Evolutionary conservation across 2,797 vertebrate species (phyloP), one percentile per base, ranked within the genome.

Genomic region (Gambelia wislizenii): DNA sequence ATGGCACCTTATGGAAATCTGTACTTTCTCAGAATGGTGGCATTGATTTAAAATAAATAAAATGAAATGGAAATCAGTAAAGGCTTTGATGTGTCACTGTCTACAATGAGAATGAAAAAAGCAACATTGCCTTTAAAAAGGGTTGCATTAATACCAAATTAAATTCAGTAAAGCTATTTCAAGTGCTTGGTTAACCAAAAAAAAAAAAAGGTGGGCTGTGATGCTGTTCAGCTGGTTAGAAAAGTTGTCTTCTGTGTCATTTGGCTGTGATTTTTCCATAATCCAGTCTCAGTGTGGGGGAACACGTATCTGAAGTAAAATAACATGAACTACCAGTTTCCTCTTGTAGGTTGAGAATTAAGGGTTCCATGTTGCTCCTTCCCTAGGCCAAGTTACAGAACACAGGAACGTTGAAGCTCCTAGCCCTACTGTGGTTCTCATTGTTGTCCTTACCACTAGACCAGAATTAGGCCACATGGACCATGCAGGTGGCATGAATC

Each of bases 1-100:
- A 12, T 4, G 59, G 88, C 59, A 61, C 18, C 42, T 1, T 42
- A 36, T 20, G 0, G 47, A 4, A 0, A 27, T 72, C 1, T 0
- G 27, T 69, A 81, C 27, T 27, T 42, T 83, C 56, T 83, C n/a
- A 39, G 75, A 42, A 42, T 0, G 18, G 59, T 30, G 61, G 77
- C 8, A 83, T 90, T 85, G 47, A 30, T 75, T 49, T 72, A 85
- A 61, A 88, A 87, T 70, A 54, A 89, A 79, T 79, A 89, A 87
- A 90, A 90, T 59, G 59, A 25, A 69, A 4, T 77, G 78, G 76
- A 91, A 81, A 3, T 33, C 59, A 8, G 20, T 39, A n/a, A 25
- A 83, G 44, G 4, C 20, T 54, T 42, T 36, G 12, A 33, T 42
- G 56, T 87, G 27, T 64, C n/a, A 14, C 54, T 20, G 69, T 89